These are phyloP conservation scores for Leptinotarsa juncta DNA, from an alignment of 2,888 invertebrate genomes.

Conservation along the genomic window DNA sequence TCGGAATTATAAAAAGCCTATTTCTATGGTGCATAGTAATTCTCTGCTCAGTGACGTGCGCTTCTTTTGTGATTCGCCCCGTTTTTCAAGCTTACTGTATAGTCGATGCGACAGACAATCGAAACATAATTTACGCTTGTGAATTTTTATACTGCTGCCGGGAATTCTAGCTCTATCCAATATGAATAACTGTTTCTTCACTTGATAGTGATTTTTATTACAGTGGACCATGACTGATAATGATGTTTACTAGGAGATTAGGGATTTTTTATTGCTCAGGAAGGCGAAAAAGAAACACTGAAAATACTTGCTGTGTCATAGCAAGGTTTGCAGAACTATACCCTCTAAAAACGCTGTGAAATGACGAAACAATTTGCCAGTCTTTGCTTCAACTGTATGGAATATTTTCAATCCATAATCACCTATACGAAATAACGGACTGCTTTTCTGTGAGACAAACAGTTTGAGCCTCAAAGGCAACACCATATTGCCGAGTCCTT, in stretches of 20 bases:
- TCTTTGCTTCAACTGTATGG: no score
- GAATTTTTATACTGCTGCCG: conserved; percentile 25
- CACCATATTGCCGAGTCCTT: no score
- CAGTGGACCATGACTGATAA: neutral
- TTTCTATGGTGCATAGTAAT: conserved; percentile 56
- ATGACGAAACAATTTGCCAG: no score
- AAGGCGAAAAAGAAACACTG: no score
- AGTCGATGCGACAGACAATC: conserved; percentile 30
- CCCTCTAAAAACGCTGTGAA: no score
- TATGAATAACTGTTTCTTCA: neutral
- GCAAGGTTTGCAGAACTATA: no score
- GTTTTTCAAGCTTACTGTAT: conserved; percentile 34
- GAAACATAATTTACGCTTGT: conserved; percentile 36
- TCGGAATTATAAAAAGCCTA: conserved; percentile 45
- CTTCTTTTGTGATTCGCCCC: conserved; percentile 36
- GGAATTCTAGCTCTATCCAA: conserved; percentile 12
- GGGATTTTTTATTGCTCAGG: neutral
- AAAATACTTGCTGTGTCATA: neutral
- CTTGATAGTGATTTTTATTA: neutral
- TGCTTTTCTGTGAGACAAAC: no score
- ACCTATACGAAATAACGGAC: no score
- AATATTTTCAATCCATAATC: no score
- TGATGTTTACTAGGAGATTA: neutral
- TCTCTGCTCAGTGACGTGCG: conserved; percentile 42
- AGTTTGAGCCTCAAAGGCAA: no score